Base-by-base conservation (phyloP, 2,113 vertebrate genomes). In the Nothoprocta perdicaria region DNA sequence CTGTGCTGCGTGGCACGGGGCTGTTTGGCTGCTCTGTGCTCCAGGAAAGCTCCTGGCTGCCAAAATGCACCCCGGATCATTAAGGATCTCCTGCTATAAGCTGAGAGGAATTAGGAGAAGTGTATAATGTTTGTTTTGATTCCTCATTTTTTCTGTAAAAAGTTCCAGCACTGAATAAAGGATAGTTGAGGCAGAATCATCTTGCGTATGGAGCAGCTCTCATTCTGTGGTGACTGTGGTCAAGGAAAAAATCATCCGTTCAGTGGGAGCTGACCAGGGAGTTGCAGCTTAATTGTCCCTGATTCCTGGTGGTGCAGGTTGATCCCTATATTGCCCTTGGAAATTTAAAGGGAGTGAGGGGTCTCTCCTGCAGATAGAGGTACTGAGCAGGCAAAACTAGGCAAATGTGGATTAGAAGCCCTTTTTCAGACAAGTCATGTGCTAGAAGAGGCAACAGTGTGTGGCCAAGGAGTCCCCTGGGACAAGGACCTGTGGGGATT, bases 231-330 rank as follows among this genome's bases (percentile, higher is more conserved):
- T 35, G 29, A 2, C 1, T 0, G 23, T 74, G 40, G 50, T 89
- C 14, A 26, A 33, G 40, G 40, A 3, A 9, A 62, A 43, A 9
- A 9, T 79, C 53, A 1, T 48, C 77, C 18, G 7, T 72, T 67
- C 62, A n/a, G 2, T 46, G 12, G 52, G 69, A 79, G 5, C 38
- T 27, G 38, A 75, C 10, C 0, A 1, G 1, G 0, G 38, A 89
- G 33, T 27, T 71, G 6, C 0, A 3, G 40, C 9, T 72, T 16
- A 12, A 6, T 53, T 60, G 13, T 12, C 38, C 41, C 43, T 45
- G 33, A 3, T 31, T 45, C 72, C 55, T 82, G 19, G n/a, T 66
- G 41, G 9, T 4, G 14, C 14, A 26, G 3, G 3, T 61, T 27
- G 12, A 50, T 75, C 5, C 0, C 5, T 66, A 0, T 19, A 2